Base-by-base conservation (phyloP, 2,888 invertebrate species). In the Chrysotoxum bicinctum region DNA sequence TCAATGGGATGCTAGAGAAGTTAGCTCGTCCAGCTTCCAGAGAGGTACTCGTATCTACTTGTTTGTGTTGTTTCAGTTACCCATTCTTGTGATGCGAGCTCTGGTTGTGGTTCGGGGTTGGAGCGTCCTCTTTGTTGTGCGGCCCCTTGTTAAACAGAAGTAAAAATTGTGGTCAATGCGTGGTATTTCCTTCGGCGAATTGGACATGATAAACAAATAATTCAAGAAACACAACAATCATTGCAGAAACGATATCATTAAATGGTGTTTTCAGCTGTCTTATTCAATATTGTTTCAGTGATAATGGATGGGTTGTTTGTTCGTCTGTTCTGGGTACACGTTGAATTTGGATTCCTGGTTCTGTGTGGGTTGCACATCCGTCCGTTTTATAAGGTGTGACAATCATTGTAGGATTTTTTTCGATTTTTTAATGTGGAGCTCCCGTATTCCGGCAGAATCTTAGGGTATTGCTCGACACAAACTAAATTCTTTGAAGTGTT, bases 121-220 rank as follows among this genome's bases (percentile, higher is more conserved):
- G n/a, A n/a, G 64, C 12, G 23, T 62, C 14, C 19, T 45, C 50
- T 70, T 48, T 62, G 26, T 30, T 19, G 14, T 54, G 77, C 30
- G 26, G 58, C 32, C 12, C 56, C 83, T 83, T 74, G 78, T 83
- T 83, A 83, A 83, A 78, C 83, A 83, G 83, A 74, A 83, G 83
- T 78, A 74, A 74, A 45, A 69, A 78, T 78, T 83, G 74, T 83
- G 69, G 74, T 70, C 78, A 78, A 78, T 83, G 83, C 78, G 78
- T 83, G 73, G 83, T 74, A 83, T 83, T 83, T 83, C 83, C 83
- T 78, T 78, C 35, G 83, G 78, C 83, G 78, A 74, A 83, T 74
- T 70, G 64, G 64, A 83, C 74, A 78, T 54, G 73, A 68, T 77
- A 83, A 77, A 78, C 66, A 83, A 83, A 78, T 69, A 48, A 48